Evolutionary conservation across 1,140 invertebrate genomes (phyloP).

Genomic region (Spodoptera litura): DNA sequence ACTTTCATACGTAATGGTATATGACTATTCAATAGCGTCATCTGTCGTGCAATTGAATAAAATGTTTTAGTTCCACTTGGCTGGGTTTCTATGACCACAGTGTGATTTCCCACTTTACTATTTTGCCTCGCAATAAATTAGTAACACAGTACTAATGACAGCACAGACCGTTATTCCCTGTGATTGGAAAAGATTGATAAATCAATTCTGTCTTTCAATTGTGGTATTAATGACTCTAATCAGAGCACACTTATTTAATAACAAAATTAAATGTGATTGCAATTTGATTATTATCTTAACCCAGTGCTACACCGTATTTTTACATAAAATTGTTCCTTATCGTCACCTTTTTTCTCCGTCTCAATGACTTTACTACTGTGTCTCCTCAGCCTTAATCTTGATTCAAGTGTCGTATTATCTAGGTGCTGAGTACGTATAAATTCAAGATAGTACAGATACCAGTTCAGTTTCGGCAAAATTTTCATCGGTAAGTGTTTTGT

Average conservation of each 20-base stretch:
- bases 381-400: slow-evolving; percentile 3
- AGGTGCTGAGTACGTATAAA: slow-evolving; percentile 13
- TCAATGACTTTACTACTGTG: not conserved
- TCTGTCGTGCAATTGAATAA: not conserved
- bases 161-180: not conserved
- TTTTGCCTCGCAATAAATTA: not conserved
- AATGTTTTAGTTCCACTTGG: slow-evolving; percentile 1
- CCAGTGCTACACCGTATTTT: not conserved
- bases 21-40: not conserved
- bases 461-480: slow-evolving; percentile 4
- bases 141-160: not conserved
- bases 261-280: not conserved
- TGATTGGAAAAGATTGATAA: not conserved
- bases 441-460: not conserved
- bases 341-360: not conserved
- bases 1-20: not conserved
- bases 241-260: not conserved
- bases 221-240: not conserved
- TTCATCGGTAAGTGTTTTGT: slow-evolving; percentile 16
- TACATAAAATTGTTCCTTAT: not conserved
- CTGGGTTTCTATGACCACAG: not conserved
- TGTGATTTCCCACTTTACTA: slow-evolving; percentile 5
- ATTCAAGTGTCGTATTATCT: slow-evolving; percentile 19
- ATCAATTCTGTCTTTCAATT: too few relatives aligned
- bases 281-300: not conserved